Evolutionary conservation across 2,797 vertebrate species (phyloP), one percentile per base, ranked within the genome.

Genomic region (Pteronotus mesoamericanus): DNA sequence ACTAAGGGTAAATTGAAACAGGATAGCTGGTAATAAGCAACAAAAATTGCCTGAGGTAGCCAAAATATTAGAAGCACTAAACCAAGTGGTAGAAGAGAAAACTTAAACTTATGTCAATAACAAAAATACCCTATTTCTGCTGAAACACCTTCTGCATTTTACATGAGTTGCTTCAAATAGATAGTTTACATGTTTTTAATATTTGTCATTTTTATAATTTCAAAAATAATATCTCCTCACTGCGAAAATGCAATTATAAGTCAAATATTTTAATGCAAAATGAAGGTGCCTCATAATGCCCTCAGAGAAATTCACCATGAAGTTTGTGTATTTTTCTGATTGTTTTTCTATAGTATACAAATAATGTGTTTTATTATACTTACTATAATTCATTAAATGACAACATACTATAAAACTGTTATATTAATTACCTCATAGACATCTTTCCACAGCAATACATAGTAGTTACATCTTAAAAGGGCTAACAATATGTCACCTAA

Each of bases 131-230:
- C 29, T 64, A 55, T 22, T 66, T 86, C 4, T 85, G 18, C 24
- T 86, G 86, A 72, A 82, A 85, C 72, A 59, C 42, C 51, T 87
- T 66, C 34, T 46, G 34, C 37, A 37, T 32, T 78, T 94, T 48
- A 69, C 16, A 55, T 82, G 37, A 91, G 88, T 89, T 89, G 37
- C 74, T 85, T 95, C 94, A 66, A 44, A 82, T 61, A 39, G 32
- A 74, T 59, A 61, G 15, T 91, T 72, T 89, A 37, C 26, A 86
- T 74, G 32, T 68, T 95, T 78, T 66, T 87, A 89, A 44, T 64
- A 91, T 79, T 77, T 86, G 19, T 89, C 89, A 59, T 66, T 82
- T 79, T 94, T 75, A 59, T 71, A 57, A 83, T 91, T 94, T 89
- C 69, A 78, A 93, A 96, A 94, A 82, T 68, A 68, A 15, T 55